Evolutionary conservation across 2,113 vertebrate species (phyloP), one percentile per base, ranked within the genome.

Genomic region (Pterocles gutturalis): DNA sequence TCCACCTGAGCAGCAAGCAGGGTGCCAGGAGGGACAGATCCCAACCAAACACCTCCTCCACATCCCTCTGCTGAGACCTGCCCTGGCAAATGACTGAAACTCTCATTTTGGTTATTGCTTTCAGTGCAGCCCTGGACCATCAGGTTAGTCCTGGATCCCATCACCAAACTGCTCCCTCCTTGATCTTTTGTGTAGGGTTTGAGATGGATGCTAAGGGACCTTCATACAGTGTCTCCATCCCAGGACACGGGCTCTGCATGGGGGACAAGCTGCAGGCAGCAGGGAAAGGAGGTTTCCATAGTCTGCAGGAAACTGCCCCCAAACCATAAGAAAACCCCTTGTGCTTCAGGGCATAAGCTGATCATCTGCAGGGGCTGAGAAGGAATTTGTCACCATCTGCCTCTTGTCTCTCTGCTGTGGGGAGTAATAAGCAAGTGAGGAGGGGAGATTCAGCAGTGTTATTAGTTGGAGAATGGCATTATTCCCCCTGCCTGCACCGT

Each of bases 301-400:
- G 95, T 93, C 95, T 96, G 92, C 96, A 76, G 75, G 19, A 80
- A 77, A 49, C 34, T 17, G 78, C 22, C 22, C 66, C 33, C 24
- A 78, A 65, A 45, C 16, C 22, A 69, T 29, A 58, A 29, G 81
- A 83, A 81, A 89, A 62, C 83, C 95, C 96, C 92, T 70, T 70
- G 96, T 96, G 93, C 96, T 96, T 91, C 77, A 90, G 97, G 97
- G 92, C 96, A 95, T 95, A 96, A 98, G 92, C 95, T 92, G 97
- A 97, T 98, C 97, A 92, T 96, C 97, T 95, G 92, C 28, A 64
- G 96, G 97, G 97, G 96, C 95, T 94, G 92, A 96, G 96, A 97
- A 93, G 96, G 97, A 97, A 97, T 96, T 97, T 97, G 96, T 98
- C 96, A 97, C 98, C 98, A 98, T 98, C 98, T 98, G 97, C 97